These are phyloP conservation scores for Gila robusta DNA, from an alignment of 2,797 vertebrate genomes.

Conservation along the genomic window DNA sequence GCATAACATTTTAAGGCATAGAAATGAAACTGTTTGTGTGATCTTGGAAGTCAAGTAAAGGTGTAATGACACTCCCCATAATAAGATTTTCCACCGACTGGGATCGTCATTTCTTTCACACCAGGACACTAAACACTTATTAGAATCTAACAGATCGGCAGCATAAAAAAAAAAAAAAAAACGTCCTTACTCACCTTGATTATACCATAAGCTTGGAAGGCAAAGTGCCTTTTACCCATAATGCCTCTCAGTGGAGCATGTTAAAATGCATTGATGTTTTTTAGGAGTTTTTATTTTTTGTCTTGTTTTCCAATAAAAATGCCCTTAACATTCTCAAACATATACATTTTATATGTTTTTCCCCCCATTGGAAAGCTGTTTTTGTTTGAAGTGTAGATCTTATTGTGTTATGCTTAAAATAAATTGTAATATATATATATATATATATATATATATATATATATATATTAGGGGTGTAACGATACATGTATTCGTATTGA, in stretches of 20 bases:
- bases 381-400: neutral
- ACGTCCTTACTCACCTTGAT: conserved; percentile 56
- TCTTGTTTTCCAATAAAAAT: neutral
- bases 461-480: too few relatives aligned
- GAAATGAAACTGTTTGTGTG: conserved; percentile 1
- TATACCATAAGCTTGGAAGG: conserved; percentile 35
- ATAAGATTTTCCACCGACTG: conserved; percentile 44
- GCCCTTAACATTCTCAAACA: neutral
- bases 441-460: too few relatives aligned
- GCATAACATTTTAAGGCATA: conserved; percentile 8
- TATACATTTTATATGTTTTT: neutral
- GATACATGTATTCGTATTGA: too few relatives aligned
- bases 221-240: conserved; percentile 41
- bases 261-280: neutral
- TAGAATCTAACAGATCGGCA: conserved; percentile 53
- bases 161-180: conserved; percentile 30
- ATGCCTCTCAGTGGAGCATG: conserved; percentile 8
- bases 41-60: conserved; percentile 33
- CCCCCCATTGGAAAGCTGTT: neutral
- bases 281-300: neutral
- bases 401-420: neutral
- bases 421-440: too few relatives aligned
- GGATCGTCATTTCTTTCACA: conserved; percentile 50
- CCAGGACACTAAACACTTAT: conserved; percentile 53
- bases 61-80: conserved; percentile 29